Evolutionary conservation across 2,113 vertebrate genomes (phyloP), one percentile per base, ranked within the genome.

Genomic region (Podarcis raffonei): DNA sequence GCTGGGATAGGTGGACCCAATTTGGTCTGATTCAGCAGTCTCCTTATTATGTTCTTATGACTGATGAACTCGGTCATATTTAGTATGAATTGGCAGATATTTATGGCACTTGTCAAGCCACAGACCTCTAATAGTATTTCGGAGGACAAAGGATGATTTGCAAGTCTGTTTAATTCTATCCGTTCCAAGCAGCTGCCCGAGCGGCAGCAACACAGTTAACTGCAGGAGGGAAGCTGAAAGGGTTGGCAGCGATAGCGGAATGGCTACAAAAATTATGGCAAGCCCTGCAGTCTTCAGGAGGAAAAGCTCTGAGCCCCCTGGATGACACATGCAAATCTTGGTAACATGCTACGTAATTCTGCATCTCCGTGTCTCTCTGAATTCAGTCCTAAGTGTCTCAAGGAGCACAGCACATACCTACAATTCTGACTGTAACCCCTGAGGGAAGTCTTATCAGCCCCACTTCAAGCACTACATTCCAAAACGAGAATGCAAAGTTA

Each of bases 241-340:
- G 72, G 74, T 23, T 12, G 23, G 57, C 22, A 12, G 75, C 2
- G 25, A 42, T 1, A 15, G 9, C 12, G n/a, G 59, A 48, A 22
- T 8, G 0, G 13, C 65, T 5, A 59, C n/a, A 18, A 32, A 53
- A 22, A 16, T 53, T 53, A 53, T 8, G 65, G 12, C 76, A 68
- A 91, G 80, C 81, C 87, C 76, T 88, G 83, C 89, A 92, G 62
- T 32, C 85, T 35, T 74, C 0, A 0, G 0, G 9, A 87, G 69
- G n/a, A 81, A 90, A 91, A 13, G 22, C 62, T 83, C 0, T 18
- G 69, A 93, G 77, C 35, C 53, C 83, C 59, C 81, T 84, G 81
- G 27, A 59, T 83, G 85, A 91, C 75, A 85, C 69, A 27, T 30
- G 90, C 74, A 76, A 88, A 84, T 72, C 83, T 74, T 9, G 91